These are phyloP conservation scores for Salarias fasciatus DNA, from an alignment of 2,797 vertebrate genomes.

Conservation along the genomic window DNA sequence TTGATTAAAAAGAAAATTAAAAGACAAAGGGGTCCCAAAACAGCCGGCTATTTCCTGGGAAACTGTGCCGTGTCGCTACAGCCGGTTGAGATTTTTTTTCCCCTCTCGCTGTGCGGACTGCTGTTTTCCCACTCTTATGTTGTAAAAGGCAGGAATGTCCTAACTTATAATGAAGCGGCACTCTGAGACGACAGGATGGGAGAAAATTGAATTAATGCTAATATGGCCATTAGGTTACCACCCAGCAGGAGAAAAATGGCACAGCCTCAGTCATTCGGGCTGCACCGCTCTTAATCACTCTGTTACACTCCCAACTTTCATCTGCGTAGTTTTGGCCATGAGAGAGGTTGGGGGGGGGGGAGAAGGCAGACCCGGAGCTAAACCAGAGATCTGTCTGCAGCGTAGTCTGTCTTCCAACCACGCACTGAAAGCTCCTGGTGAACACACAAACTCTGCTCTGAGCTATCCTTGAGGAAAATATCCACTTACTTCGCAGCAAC, in stretches of 20 bases:
- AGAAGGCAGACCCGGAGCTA: conserved; percentile 61
- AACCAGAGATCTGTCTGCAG: conserved; percentile 79
- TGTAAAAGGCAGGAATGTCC: conserved; percentile 72
- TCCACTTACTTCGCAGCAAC: conserved; percentile 63
- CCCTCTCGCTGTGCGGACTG: conserved; percentile 47
- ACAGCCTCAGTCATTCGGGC: conserved; percentile 68
- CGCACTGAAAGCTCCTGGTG: conserved; percentile 69
- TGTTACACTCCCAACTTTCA: conserved; percentile 72
- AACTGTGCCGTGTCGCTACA: conserved; percentile 54
- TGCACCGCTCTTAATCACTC: conserved; percentile 71
- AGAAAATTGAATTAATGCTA: conserved; percentile 72
- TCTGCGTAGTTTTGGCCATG: conserved; percentile 73
- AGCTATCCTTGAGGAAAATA: conserved; percentile 69
- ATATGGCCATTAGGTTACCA: conserved; percentile 76
- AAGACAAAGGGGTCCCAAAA: conserved; percentile 56
- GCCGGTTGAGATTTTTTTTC: conserved; percentile 54
- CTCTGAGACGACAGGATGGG: conserved; percentile 65
- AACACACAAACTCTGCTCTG: conserved; percentile 69
- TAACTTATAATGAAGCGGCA: conserved; percentile 59
- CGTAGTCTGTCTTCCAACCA: conserved; percentile 67
- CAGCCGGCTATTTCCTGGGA: conserved; percentile 73
- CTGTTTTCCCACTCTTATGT: conserved; percentile 56
- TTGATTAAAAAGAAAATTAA: conserved; percentile 56
- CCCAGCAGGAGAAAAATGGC: conserved; percentile 71
- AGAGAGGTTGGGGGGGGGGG: conserved; percentile 10